Conservation (phyloP, 2,797 vertebrate genomes). For the Heliangelus exortis region DNA sequence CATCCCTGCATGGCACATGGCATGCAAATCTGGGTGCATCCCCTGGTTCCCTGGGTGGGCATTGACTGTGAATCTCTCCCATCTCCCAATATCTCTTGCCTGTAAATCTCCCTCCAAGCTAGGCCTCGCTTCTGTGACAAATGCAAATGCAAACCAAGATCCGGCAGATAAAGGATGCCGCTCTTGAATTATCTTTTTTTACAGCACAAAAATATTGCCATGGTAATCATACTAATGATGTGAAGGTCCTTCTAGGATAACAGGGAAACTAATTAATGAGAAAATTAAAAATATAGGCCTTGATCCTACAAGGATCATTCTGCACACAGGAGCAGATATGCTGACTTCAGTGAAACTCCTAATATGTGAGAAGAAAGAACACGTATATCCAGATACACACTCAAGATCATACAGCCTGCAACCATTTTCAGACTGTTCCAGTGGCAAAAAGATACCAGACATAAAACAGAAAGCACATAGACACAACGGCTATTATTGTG, state of each 20-base stretch:
- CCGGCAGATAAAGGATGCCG: background rate
- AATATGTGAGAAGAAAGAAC: background rate
- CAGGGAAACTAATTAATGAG: slow-evolving; percentile 29
- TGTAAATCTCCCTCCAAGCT: background rate
- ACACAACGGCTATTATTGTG: slow-evolving; percentile 2
- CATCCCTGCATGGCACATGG: background rate
- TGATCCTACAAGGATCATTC: slow-evolving; percentile 5
- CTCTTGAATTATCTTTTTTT: background rate
- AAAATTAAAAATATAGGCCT: slow-evolving; percentile 25
- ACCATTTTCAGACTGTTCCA: background rate
- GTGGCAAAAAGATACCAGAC: slow-evolving; percentile 13
- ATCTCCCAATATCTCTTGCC: background rate
- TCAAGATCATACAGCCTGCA: background rate
- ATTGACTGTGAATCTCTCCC: background rate
- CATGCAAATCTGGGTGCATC: background rate
- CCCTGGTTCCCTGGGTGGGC: background rate
- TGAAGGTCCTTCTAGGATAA: background rate
- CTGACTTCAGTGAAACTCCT: background rate
- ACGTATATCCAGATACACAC: background rate
- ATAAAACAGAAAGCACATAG: slow-evolving; percentile 36
- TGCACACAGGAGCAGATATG: background rate
- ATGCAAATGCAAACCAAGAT: background rate
- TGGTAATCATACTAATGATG: slow-evolving; percentile 3
- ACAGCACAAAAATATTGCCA: background rate
- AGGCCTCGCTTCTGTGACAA: background rate